Base-by-base conservation (phyloP, 1,140 invertebrate genomes). In the Hycleus phaleratus region DNA sequence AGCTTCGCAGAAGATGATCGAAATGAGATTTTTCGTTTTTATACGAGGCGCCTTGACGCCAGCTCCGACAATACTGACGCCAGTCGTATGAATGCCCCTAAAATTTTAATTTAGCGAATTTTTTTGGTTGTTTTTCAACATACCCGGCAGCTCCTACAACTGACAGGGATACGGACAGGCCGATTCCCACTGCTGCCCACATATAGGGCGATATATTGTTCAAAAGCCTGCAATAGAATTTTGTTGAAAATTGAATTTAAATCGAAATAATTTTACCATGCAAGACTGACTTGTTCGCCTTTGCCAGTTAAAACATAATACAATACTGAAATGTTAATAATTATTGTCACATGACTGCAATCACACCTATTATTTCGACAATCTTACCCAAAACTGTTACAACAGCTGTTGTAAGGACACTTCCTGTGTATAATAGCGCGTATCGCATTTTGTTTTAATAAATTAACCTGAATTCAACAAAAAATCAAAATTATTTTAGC, bases 1-100 rank as follows among this genome's bases (percentile, higher is more conserved):
- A 68, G 92, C 92, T 78, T 95, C 92, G 73, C 92, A 95, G 75
- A 95, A 95, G 72, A 95, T 95, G 63, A 95, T 91, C 51, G 90
- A 93, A 60, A 99, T 97, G 65, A 99, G 84, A 78, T 99, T 99
- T 78, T 99, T 99, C 46, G 97, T 99, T 77, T 98, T 95, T 72
- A 99, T 99, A 67, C 97, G 81, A 4, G 97, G 97, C 12, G 96
- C 94, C 79, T 98, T 98, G 0, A 99, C 96, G 73, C 97, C 97
- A 62, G 90, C 97, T 52, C 97, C 97, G 47, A 98, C 79, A 72
- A 99, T 99, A 70, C 93, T 97, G 4, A 88, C 85, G 58, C 97
- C 97, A 25, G 94, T 97, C 26, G 94, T 95, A 74, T 95, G 92
- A 65, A 99, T 98, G 48, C 97, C 97, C 49, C 78, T 80, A 58